Percentiles rank a stretch among this genome's conserved stretches.
Evolutionary conservation across 2,113 vertebrate genomes (phyloP).

Genomic region (Camelus bactrianus): DNA sequence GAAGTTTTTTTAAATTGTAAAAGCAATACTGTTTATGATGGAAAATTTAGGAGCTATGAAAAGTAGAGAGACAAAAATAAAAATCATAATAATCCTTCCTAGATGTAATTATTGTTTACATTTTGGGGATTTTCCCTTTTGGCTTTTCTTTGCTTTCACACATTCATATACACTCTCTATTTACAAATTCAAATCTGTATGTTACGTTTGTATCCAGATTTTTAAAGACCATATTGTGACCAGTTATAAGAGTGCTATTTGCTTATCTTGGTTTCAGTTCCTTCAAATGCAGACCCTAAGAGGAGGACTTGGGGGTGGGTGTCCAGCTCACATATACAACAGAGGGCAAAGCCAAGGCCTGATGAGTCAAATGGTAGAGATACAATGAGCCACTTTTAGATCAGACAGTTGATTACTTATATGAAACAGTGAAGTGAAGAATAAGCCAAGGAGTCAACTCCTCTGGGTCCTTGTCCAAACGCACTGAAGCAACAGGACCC

Average conservation of each 20-base stretch:
- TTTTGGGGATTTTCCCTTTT: not conserved
- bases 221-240: not conserved
- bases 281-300: not conserved
- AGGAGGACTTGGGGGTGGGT: not conserved
- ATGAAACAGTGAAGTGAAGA: not conserved
- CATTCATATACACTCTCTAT: not conserved
- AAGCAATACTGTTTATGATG: not conserved
- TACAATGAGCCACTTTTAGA: not conserved
- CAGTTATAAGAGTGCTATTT: not conserved
- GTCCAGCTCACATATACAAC: not conserved
- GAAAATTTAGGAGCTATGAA: not conserved
- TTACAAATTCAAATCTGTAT: conserved; percentile 30
- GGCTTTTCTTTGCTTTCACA: conserved; percentile 31
- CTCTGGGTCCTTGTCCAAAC: not conserved
- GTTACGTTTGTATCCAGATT: not conserved
- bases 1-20: not conserved
- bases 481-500: not conserved
- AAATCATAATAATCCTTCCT: not conserved
- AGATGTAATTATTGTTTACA: not conserved
- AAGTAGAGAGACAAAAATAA: not conserved
- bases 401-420: not conserved
- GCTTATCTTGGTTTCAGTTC: conserved; percentile 35
- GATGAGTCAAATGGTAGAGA: not conserved
- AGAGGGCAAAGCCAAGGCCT: not conserved
- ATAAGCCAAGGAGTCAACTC: not conserved